Conservation (phyloP, 2,888 invertebrate genomes). For the Synergus itoensis region DNA sequence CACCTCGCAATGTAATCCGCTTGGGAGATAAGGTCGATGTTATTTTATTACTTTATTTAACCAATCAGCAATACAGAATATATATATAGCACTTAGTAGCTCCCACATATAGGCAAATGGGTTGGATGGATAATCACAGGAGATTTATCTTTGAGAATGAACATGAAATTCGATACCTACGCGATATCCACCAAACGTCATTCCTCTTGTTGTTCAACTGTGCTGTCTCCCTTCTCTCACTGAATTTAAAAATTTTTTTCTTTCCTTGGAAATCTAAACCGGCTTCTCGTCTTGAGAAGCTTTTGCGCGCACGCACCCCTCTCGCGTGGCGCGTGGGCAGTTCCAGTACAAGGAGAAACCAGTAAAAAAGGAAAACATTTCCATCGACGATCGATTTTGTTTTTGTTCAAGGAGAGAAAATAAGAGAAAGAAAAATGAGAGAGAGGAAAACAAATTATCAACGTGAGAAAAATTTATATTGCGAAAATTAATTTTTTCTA, state of each 20-base stretch:
- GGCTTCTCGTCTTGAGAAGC: conserved; percentile 42
- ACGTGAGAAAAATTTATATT: neutral
- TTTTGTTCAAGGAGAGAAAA: neutral
- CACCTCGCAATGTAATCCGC: neutral
- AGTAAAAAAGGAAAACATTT: conserved; percentile 35
- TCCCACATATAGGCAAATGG: conserved; percentile 1
- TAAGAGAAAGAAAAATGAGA: neutral
- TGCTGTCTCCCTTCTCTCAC: conserved; percentile 32
- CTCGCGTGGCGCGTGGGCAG: conserved; percentile 46
- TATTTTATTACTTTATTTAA: conserved; percentile 33
- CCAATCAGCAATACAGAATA: conserved; percentile 16
- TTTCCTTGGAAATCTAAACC: conserved; percentile 45
- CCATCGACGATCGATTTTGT: conserved; percentile 12
- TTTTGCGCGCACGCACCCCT: conserved; percentile 36
- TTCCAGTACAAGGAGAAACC: conserved; percentile 37
- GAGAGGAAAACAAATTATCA: neutral
- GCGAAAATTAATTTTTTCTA: neutral
- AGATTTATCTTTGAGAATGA: conserved; percentile 21
- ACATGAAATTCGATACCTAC: conserved; percentile 32
- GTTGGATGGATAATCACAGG: neutral
- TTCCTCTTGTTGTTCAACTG: conserved; percentile 30
- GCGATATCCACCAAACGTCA: conserved; percentile 25
- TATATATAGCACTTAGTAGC: neutral
- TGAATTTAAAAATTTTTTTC: neutral
- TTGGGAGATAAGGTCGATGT: neutral